These are phyloP conservation scores for Sciaenops ocellatus DNA, from an alignment of 2,797 vertebrate species.

Conservation along the genomic window DNA sequence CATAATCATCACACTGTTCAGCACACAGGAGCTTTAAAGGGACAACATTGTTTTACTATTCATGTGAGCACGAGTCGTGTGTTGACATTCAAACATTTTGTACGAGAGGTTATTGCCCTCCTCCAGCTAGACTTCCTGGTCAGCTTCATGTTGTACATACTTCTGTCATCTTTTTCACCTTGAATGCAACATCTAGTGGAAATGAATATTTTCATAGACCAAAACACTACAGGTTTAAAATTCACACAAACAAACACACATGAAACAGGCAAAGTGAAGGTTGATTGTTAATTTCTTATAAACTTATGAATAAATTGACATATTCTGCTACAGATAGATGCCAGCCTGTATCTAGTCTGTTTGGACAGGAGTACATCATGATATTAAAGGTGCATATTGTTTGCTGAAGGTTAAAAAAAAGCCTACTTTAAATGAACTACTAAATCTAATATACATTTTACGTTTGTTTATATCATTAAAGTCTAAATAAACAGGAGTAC, in stretches of 20 bases:
- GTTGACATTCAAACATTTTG: slow-evolving; percentile 7
- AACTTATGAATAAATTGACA: not conserved
- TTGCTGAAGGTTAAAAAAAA: not conserved
- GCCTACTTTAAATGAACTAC: not conserved
- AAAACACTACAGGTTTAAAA: not conserved
- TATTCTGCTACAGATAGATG: too few species aligned
- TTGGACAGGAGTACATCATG: too few species aligned
- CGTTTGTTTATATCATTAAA: slow-evolving; percentile 6
- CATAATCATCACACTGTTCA: not conserved
- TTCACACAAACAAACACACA: too few species aligned
- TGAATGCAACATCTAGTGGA: not conserved
- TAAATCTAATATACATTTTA: not conserved
- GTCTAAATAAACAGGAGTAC: not conserved
- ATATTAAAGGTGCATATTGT: not conserved
- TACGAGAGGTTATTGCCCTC: slow-evolving; percentile 39
- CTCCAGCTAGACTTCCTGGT: slow-evolving; percentile 3
- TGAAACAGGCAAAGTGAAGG: not conserved
- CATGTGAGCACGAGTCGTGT: not conserved
- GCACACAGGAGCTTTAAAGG: not conserved
- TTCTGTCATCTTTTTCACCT: not conserved
- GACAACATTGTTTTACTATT: not conserved
- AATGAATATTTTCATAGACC: not conserved
- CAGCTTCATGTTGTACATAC: not conserved
- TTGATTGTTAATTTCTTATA: not conserved
- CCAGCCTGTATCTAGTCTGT: too few species aligned